Conservation (phyloP, 2,888 invertebrate genomes). For the Dioctria linearis region DNA sequence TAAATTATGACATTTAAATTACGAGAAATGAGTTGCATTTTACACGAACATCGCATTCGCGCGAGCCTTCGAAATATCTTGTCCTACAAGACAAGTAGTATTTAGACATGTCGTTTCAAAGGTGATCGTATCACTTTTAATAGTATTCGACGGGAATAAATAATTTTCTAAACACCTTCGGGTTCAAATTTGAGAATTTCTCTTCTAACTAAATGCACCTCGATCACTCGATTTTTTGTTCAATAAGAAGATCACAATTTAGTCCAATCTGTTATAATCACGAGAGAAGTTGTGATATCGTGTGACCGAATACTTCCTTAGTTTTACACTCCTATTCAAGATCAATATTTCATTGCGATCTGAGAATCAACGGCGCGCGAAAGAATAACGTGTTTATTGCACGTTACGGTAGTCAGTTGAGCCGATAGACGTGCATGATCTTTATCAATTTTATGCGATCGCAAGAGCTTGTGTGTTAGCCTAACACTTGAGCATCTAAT, state of each 20-base stretch:
- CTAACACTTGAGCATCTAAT: constrained; percentile 50
- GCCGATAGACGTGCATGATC: constrained; percentile 51
- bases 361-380: background rate
- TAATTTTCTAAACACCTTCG: constrained; percentile 17
- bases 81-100: constrained; percentile 3
- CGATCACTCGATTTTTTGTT: constrained; percentile 21
- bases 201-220: background rate
- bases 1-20: constrained; percentile 53
- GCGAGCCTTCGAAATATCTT: background rate
- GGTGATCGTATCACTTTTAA: constrained; percentile 41
- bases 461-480: constrained; percentile 4
- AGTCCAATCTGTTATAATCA: constrained; percentile 23
- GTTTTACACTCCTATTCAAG: constrained; percentile 29
- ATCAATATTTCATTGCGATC: constrained; percentile 52
- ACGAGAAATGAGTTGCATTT: constrained; percentile 42
- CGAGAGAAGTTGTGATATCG: constrained; percentile 18
- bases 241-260: constrained; percentile 49
- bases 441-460: constrained; percentile 52
- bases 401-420: constrained; percentile 49
- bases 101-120: constrained; percentile 2
- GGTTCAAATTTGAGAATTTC: background rate
- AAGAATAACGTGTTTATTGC: constrained; percentile 38
- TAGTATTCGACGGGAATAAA: constrained; percentile 33
- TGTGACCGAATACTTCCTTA: constrained; percentile 41
- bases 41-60: constrained; percentile 25